Base-by-base conservation (phyloP, 2,888 invertebrate genomes). In the Andricus quercusramuli region DNA sequence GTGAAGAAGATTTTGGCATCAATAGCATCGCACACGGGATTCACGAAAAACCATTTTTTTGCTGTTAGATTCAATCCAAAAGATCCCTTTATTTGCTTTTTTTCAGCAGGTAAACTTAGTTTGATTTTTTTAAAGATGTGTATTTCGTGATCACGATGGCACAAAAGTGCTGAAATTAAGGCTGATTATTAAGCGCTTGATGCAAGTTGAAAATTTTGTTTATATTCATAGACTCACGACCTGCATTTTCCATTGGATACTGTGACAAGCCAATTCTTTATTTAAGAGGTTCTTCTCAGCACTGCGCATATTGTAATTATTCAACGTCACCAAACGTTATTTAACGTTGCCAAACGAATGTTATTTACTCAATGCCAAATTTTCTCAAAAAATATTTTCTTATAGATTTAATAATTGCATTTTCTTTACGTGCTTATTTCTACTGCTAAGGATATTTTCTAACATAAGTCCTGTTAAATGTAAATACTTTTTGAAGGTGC, bases 21-120 rank as follows among this genome's bases (percentile, higher is more conserved):
- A 94, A 94, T 84, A 95, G 94, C 86, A 95, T 96, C 80, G 96
- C 96, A 0, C 95, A 96, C 87, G 96, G 95, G 0, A 95, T 95
- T 83, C 92, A 94, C 62, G 95, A 95, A 88, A 94, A 92, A 51
- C 94, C 93, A 4, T 93, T 93, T 68, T 94, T 95, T 93, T 96
- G 96, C 89, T 96, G 95, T 90, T 95, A 93, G 90, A 76, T 44
- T n/a, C 22, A 65, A 59, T 20, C 8, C 17, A 47, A 70, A 44
- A 51, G n/a, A 22, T 41, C 9, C 9, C 37, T 41, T 41, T 2
- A 67, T 37, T 68, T 47, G 20, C 5, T 25, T 25, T 29, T 2
- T 17, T 11, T 17, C 25, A 25, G 15, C 32, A 41, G 20, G 29
- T n/a, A 44, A 67, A 67, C 3, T 41, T 4, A 22, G 4, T 41